A percentile compares a stretch with the other conserved stretches of the same genome.
These are phyloP conservation scores for Lonchura striata DNA, from an alignment of 2,113 vertebrate genomes.

Conservation along the genomic window DNA sequence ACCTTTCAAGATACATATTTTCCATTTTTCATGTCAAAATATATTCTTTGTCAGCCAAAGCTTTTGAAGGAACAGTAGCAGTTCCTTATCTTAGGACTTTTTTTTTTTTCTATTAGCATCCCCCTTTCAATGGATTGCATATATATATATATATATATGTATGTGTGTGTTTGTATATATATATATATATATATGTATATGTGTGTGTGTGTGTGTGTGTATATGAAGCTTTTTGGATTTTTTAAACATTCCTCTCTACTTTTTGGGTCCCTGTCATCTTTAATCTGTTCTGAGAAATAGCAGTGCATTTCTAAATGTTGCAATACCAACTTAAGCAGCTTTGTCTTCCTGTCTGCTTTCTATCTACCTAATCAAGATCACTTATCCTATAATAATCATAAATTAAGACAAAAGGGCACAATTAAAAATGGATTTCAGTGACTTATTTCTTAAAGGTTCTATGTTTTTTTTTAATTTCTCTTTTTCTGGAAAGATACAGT, in stretches of 20 bases:
- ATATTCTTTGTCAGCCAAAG: background rate
- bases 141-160: background rate
- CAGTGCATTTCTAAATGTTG: background rate
- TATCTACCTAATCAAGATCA: background rate
- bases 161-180: too few species aligned
- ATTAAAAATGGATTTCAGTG: background rate
- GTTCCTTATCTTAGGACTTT: background rate
- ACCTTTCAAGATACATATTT: background rate
- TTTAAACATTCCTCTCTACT: background rate
- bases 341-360: background rate
- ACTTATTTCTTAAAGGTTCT: background rate
- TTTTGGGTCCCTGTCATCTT: background rate
- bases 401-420: background rate
- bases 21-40: background rate
- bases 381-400: background rate
- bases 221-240: accelerated
- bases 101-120: background rate
- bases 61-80: background rate
- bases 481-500: background rate
- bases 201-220: too few species aligned
- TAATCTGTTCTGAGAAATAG: background rate
- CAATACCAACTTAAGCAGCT: background rate
- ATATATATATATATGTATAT: too few species aligned
- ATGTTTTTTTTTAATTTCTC: background rate
- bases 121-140: background rate